phyloP scores from a whole-genome alignment of 1,140 invertebrate genomes.

The Sycobia sp. region DNA sequence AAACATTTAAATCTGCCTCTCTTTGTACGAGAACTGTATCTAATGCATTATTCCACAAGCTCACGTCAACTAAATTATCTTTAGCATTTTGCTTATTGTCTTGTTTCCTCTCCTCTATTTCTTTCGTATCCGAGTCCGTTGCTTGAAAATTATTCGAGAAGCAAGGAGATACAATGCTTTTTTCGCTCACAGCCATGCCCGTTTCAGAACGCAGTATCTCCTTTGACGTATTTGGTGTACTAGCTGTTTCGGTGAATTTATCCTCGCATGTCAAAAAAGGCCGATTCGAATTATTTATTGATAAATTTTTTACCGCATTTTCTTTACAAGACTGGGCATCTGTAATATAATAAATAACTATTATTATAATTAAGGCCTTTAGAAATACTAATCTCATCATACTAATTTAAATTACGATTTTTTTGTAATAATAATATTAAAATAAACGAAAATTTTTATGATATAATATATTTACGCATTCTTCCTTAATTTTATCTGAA shows the following conservation, averaged over 20 bases:
- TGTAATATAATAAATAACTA: conserved; percentile 14
- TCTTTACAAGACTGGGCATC: conserved; percentile 34
- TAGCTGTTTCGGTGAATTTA: neutral
- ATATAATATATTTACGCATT: too few relatives aligned
- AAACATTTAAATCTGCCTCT: conserved; percentile 44
- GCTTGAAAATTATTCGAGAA: conserved; percentile 43
- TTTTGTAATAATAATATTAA: too few relatives aligned
- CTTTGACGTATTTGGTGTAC: neutral
- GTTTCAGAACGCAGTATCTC: neutral
- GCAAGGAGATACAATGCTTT: conserved; percentile 8
- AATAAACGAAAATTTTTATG: too few relatives aligned
- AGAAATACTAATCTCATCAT: too few relatives aligned
- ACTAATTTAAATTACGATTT: too few relatives aligned
- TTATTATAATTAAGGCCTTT: neutral
- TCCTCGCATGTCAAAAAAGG: neutral
- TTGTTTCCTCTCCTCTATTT: neutral
- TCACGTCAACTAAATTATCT: conserved; percentile 44
- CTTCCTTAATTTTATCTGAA: neutral
- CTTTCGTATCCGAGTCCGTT: conserved; percentile 11
- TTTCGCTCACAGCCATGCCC: neutral
- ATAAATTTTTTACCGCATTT: conserved; percentile 41
- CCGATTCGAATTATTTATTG: conserved; percentile 38
- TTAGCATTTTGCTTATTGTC: conserved; percentile 16
- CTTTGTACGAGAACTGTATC: conserved; percentile 50
- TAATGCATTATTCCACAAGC: conserved; percentile 51